A percentile compares a stretch with the other conserved stretches of the same genome.
Conservation (phyloP, 2,888 invertebrate genomes). For the Colletes collaris region DNA sequence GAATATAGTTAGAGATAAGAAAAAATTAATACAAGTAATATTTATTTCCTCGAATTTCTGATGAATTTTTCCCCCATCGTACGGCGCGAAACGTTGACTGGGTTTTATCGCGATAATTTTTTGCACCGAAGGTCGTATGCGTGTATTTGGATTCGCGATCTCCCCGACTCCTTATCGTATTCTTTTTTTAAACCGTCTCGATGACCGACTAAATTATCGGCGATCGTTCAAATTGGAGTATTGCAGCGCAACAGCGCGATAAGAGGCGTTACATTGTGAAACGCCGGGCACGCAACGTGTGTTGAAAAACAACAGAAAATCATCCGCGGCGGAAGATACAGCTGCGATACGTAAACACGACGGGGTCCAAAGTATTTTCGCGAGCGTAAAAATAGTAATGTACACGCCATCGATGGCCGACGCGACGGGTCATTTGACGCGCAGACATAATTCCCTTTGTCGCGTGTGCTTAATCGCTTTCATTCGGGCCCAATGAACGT, state of each 20-base stretch:
- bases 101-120: too few species aligned
- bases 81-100: too few species aligned
- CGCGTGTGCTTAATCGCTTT: conserved; percentile 49
- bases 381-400: conserved; percentile 34
- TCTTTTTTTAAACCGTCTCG: too few species aligned
- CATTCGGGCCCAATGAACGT: conserved; percentile 41
- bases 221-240: conserved; percentile 47
- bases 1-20: too few species aligned
- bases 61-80: too few species aligned
- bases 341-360: conserved; percentile 32
- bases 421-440: conserved; percentile 31
- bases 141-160: neutral
- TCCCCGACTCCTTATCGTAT: too few species aligned
- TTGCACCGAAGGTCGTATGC: too few species aligned
- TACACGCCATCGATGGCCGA: conserved; percentile 14
- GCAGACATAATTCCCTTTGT: conserved; percentile 45
- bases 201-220: conserved; percentile 46
- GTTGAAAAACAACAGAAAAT: conserved; percentile 32
- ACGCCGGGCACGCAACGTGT: conserved; percentile 5
- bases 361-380: conserved; percentile 50
- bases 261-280: conserved; percentile 36
- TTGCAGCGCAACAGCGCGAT: conserved; percentile 36
- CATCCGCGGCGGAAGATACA: conserved; percentile 23
- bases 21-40: too few species aligned
- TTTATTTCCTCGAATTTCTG: too few species aligned